phyloP scores from a whole-genome alignment of 2,113 vertebrate species.

The Castor canadensis region DNA sequence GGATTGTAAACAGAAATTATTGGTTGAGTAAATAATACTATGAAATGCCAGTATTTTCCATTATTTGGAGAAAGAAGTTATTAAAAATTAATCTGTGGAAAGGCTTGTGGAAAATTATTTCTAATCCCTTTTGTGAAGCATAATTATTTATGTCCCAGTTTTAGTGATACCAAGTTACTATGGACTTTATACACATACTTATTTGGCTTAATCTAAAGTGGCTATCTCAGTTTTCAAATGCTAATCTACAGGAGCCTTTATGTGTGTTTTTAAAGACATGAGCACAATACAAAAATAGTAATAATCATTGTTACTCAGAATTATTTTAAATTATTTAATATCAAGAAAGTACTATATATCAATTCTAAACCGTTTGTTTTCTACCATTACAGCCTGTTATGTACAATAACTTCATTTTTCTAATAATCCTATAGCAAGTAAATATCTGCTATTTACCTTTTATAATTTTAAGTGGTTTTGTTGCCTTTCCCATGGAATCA shows the following conservation, averaged over 20 bases:
- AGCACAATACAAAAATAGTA: slow-evolving; percentile 12
- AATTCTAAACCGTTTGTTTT: slow-evolving; percentile 25
- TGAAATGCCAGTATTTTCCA: not conserved
- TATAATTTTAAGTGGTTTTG: not conserved
- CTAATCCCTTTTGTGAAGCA: not conserved
- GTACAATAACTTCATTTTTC: not conserved
- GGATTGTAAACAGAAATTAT: slow-evolving; percentile 23
- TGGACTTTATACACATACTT: not conserved
- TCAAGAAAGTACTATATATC: not conserved
- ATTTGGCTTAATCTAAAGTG: slow-evolving; percentile 16
- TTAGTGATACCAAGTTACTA: not conserved
- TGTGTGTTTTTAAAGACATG: not conserved
- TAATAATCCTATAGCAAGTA: not conserved
- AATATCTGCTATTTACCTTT: not conserved
- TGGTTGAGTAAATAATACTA: slow-evolving; percentile 7
- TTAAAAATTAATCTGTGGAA: slow-evolving; percentile 32
- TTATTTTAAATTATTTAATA: slow-evolving; percentile 20
- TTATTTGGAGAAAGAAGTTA: not conserved
- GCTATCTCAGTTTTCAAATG: slow-evolving; percentile 5
- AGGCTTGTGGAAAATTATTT: not conserved
- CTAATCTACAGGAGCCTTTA: not conserved
- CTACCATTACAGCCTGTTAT: not conserved
- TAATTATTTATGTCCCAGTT: slow-evolving; percentile 16
- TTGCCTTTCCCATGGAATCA: slow-evolving; percentile 35
- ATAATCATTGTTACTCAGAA: not conserved